Conservation (phyloP, 1,140 invertebrate species). For the Diorhabda elongata region DNA sequence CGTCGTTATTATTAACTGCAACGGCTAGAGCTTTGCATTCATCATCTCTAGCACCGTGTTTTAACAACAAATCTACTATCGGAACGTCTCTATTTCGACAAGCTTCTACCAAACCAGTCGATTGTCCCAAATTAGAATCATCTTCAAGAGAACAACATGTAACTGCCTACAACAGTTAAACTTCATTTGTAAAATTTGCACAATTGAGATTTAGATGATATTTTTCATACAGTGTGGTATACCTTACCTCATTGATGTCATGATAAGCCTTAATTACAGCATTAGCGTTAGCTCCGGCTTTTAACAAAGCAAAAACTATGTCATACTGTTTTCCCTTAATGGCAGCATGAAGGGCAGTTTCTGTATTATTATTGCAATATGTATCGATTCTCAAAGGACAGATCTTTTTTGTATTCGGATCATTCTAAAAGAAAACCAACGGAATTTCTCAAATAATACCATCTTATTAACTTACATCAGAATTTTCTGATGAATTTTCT, state of each 20-base stretch:
- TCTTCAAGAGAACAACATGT: conserved; percentile 44
- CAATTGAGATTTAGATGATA: background rate
- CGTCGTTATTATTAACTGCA: conserved; percentile 65
- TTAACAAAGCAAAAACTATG: conserved; percentile 69
- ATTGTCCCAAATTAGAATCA: conserved; percentile 49
- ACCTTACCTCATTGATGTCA: conserved; percentile 45
- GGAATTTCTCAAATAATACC: background rate
- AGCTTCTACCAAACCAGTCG: conserved; percentile 69
- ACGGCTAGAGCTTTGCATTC: conserved; percentile 76
- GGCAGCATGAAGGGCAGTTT: conserved; percentile 75
- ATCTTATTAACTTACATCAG: conserved; percentile 13
- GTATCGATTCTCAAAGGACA: conserved; percentile 71
- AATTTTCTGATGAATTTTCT: conserved; percentile 46
- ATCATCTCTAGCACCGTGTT: conserved; percentile 82
- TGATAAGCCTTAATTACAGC: conserved; percentile 55
- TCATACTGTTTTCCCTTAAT: conserved; percentile 73
- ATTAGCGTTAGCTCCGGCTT: conserved; percentile 70
- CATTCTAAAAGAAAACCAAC: conserved; percentile 40
- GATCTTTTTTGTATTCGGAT: conserved; percentile 53
- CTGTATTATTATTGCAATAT: conserved; percentile 68
- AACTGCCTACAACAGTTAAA: conserved; percentile 33
- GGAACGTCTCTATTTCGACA: conserved; percentile 62
- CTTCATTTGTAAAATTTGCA: background rate
- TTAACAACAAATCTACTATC: conserved; percentile 69
- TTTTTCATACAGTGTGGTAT: background rate